Conservation (phyloP, 2,113 vertebrate species). For the Rhizomys pruinosus region DNA sequence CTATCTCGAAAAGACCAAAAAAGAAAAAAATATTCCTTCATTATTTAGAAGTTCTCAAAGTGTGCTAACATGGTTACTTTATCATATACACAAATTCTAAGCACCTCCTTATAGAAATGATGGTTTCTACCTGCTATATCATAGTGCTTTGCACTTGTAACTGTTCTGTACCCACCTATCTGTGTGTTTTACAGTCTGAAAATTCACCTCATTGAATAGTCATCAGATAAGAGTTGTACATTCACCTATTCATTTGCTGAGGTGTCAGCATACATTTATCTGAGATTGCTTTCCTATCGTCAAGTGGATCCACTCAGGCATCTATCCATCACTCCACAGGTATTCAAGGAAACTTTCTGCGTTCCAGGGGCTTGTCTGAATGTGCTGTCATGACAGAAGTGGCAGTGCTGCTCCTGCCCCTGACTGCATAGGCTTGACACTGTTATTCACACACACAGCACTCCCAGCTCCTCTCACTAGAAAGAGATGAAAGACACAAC, state of each 20-base stretch:
- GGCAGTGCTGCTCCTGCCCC: background rate
- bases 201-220: background rate
- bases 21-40: slow-evolving; percentile 4
- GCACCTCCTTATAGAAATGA: background rate
- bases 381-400: background rate
- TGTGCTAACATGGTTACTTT: background rate
- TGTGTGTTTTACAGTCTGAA: background rate
- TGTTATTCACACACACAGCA: background rate
- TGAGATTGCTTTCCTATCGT: background rate
- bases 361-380: background rate
- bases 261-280: background rate
- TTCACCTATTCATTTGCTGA: background rate
- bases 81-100: background rate
- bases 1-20: no score
- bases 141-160: background rate
- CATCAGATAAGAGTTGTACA: background rate
- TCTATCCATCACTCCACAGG: background rate
- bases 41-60: background rate
- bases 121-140: background rate
- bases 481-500: background rate
- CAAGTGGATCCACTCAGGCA: background rate
- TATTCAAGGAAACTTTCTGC: background rate
- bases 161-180: background rate
- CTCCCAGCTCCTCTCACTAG: background rate
- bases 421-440: background rate